Base-by-base conservation (phyloP, 2,113 vertebrate genomes). In the Neotragus pygmaeus region DNA sequence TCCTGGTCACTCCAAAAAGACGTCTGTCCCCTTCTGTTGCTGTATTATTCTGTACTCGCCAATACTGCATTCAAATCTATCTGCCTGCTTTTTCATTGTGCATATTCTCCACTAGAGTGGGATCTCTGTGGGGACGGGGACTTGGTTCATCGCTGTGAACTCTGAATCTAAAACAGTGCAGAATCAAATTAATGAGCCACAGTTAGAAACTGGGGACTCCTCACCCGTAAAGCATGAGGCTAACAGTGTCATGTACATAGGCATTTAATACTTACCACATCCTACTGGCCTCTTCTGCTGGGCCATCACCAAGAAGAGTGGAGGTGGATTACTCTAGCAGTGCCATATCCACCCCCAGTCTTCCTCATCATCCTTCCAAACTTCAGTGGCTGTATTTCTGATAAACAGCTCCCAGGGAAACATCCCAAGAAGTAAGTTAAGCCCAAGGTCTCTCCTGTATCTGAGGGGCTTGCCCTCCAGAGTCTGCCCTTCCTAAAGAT, bases 161-260 rank as follows among this genome's bases (percentile, higher is more conserved):
- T 70, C 21, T 77, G 25, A 92, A n/a, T 49, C 57, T 33, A 55
- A 85, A 94, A 55, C 45, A 14, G 17, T 53, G 60, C 49, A 4
- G 64, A 78, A 90, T 53, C 62, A 55, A 88, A 81, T 21, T 3
- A 81, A 90, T 3, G 7, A 43, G 28, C 9, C 30, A 21, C 43
- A 12, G 53, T 85, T 27, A 75, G 21, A 55, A 60, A 16, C 2
- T 1, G 21, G 9, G 16, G 25, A 28, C 53, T 36, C 7, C 17
- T 5, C 13, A 2, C 25, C 19, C 0, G 16, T 3, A 33, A 25
- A 19, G 15, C 2, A 3, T 1, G 14, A 30, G n/a, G 14, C 47
- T 53, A 25, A 28, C 36, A 62, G 49, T 19, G 33, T 47, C 7
- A 3, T 3, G 36, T 7, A 12, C 7, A 21, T 73, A 9, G 27